These are phyloP conservation scores for Notocelia uddmanniana DNA, from an alignment of 2,888 invertebrate genomes.

Conservation along the genomic window DNA sequence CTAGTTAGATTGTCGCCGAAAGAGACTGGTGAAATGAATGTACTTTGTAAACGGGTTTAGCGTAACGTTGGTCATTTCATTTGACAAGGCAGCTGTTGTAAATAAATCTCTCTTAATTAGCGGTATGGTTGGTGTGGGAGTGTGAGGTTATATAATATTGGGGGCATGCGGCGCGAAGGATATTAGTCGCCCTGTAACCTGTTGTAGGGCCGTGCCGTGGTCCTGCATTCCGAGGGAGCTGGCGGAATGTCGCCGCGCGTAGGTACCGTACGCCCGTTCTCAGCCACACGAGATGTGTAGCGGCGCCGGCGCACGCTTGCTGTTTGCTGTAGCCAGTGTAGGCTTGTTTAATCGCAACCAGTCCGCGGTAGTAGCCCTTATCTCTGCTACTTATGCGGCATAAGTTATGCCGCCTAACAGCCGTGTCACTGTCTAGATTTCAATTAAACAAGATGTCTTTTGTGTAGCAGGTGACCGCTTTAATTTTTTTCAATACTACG, in stretches of 20 bases:
- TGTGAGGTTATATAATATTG: conserved; percentile 73
- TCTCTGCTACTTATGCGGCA: conserved; percentile 63
- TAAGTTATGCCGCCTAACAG: conserved; percentile 46
- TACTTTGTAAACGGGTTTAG: conserved; percentile 72
- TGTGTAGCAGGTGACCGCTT: conserved; percentile 1
- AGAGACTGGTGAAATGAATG: conserved; percentile 78
- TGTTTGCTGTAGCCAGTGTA: too few relatives aligned
- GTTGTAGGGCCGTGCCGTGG: conserved; percentile 78
- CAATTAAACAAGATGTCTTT: conserved; percentile 24
- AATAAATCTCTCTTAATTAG: conserved; percentile 63
- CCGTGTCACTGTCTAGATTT: conserved; percentile 41
- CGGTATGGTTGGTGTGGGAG: conserved; percentile 47
- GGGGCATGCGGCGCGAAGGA: conserved; percentile 70
- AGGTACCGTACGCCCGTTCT: conserved; percentile 79
- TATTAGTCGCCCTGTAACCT: conserved; percentile 71
- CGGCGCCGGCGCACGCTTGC: conserved; percentile 68
- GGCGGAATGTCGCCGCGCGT: conserved; percentile 77
- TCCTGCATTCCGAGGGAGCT: conserved; percentile 76
- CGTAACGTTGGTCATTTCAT: conserved; percentile 60
- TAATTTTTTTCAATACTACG: not conserved
- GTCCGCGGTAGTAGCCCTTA: conserved; percentile 71
- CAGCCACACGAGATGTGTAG: conserved; percentile 79
- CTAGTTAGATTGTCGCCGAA: conserved; percentile 78
- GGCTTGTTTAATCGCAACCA: conserved; percentile 75
- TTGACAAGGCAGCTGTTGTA: conserved; percentile 70